Conservation (phyloP, 2,888 invertebrate genomes). For the Sphecodes monilicornis region DNA sequence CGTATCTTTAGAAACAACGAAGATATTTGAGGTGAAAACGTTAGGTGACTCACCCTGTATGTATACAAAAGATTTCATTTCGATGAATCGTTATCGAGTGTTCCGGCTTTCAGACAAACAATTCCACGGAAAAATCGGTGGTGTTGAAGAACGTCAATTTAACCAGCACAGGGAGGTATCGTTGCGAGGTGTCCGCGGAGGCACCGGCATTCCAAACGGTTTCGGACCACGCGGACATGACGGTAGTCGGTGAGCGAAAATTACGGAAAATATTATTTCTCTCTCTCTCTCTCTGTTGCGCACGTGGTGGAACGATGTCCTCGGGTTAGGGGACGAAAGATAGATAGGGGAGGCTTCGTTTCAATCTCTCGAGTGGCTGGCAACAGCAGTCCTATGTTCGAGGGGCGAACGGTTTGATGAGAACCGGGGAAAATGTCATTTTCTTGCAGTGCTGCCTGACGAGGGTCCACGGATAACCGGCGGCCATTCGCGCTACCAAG, state of each 20-base stretch:
- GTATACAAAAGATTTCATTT: too few relatives aligned
- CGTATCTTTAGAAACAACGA: too few relatives aligned
- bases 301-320: neutral
- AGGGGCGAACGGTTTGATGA: neutral
- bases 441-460: slow-evolving; percentile 86
- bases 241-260: slow-evolving; percentile 87
- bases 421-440: neutral
- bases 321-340: neutral
- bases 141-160: slow-evolving; percentile 88
- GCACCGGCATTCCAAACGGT: slow-evolving; percentile 90
- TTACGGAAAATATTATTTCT: neutral
- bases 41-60: too few relatives aligned
- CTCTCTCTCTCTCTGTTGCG: too few relatives aligned
- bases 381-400: neutral
- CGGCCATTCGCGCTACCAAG: slow-evolving; percentile 86
- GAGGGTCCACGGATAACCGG: slow-evolving; percentile 87
- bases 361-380: slow-evolving; percentile 8
- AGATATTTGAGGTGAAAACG: too few relatives aligned
- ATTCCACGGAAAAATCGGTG: slow-evolving; percentile 89
- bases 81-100: too few relatives aligned
- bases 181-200: slow-evolving; percentile 90
- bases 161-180: slow-evolving; percentile 88
- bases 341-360: neutral
- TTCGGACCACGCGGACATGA: slow-evolving; percentile 88
- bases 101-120: slow-evolving; percentile 86